Percentiles rank a stretch among this genome's conserved stretches.
phyloP scores from a whole-genome alignment of 2,888 invertebrate species.

The Cenopis cana region DNA sequence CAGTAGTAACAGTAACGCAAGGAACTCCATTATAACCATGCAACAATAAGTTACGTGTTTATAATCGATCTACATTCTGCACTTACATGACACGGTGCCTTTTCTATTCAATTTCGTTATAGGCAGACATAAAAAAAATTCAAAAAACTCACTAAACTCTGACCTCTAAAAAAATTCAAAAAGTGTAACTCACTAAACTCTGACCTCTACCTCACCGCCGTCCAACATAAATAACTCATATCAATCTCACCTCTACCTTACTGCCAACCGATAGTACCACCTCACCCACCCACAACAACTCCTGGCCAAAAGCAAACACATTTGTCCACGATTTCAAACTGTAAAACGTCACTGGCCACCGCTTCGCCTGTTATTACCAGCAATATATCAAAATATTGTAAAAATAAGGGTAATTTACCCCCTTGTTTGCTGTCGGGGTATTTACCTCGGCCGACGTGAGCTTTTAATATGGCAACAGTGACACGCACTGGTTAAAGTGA shows the following conservation, averaged over 20 bases:
- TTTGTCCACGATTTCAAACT: slow-evolving; percentile 74
- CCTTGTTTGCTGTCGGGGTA: slow-evolving; percentile 65
- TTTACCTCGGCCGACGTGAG: slow-evolving; percentile 50
- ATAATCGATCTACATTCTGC: too few species aligned
- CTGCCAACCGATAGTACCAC: slow-evolving; percentile 15
- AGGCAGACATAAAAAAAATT: too few species aligned
- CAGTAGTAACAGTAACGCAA: too few species aligned
- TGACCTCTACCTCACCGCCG: too few species aligned
- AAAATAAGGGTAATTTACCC: slow-evolving; percentile 72
- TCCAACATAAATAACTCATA: neutral
- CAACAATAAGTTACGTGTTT: too few species aligned
- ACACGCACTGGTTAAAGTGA: slow-evolving; percentile 46
- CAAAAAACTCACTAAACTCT: too few species aligned
- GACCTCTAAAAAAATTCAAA: too few species aligned
- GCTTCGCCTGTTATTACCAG: slow-evolving; percentile 73
- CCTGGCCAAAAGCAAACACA: slow-evolving; percentile 68
- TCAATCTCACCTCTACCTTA: neutral
- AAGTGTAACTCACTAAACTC: too few species aligned
- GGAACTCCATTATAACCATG: too few species aligned
- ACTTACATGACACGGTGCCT: too few species aligned
- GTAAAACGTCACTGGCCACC: slow-evolving; percentile 63
- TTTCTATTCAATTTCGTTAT: too few species aligned
- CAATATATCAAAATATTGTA: slow-evolving; percentile 82
- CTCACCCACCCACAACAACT: slow-evolving; percentile 57
- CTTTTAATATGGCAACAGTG: slow-evolving; percentile 48